These are phyloP conservation scores for Galaxea fascicularis DNA, from an alignment of 92 coral and sea anemone species.

Conservation along the genomic window DNA sequence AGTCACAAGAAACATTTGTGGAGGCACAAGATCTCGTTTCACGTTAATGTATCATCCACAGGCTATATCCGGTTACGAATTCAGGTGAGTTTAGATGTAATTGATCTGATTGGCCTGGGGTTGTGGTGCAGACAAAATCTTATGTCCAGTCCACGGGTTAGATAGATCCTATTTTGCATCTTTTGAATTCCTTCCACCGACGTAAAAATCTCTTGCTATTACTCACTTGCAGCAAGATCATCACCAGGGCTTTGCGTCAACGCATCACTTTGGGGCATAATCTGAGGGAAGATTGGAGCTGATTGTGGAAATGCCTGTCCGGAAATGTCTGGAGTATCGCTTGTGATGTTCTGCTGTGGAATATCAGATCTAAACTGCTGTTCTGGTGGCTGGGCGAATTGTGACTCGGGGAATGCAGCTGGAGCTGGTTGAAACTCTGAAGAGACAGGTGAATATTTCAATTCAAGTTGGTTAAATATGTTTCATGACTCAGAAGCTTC, in stretches of 20 bases:
- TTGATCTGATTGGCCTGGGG: no score
- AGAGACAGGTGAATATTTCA: not conserved
- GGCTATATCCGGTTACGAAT: no score
- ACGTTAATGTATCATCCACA: no score
- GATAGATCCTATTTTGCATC: not conserved
- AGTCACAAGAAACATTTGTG: no score
- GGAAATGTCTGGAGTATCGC: constrained; percentile 11
- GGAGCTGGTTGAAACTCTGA: constrained; percentile 2
- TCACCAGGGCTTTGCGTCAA: constrained; percentile 23
- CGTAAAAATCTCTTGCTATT: not conserved
- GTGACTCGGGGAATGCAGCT: constrained; percentile 14
- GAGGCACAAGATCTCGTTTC: no score
- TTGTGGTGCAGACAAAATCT: no score
- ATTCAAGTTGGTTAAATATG: no score
- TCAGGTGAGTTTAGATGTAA: no score
- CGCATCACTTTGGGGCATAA: constrained; percentile 45
- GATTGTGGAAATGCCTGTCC: constrained; percentile 20
- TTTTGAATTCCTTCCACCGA: not conserved
- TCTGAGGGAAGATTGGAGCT: constrained; percentile 55
- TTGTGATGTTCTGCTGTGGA: constrained; percentile 37
- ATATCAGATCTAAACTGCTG: constrained; percentile 47
- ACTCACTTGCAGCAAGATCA: constrained; percentile 34
- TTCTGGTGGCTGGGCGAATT: constrained; percentile 3
- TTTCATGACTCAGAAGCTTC: not conserved
- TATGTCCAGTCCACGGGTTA: no score